phyloP scores from a whole-genome alignment of 1,140 invertebrate species.

The Thereuonema tuberculata region DNA sequence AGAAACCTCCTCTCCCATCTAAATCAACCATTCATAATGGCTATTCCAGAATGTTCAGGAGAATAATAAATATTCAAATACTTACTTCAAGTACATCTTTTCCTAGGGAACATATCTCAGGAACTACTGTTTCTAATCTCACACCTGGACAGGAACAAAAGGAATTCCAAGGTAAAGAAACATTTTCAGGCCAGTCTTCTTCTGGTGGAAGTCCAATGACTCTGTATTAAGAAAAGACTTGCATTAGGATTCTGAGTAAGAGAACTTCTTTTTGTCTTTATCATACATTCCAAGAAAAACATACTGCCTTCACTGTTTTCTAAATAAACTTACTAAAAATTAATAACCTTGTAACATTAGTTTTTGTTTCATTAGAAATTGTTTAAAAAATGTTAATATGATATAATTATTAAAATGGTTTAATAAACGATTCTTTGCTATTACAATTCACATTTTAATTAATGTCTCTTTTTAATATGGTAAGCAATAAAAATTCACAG shows the following conservation, averaged over 20 bases:
- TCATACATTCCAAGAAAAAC: neutral
- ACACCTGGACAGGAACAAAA: slow-evolving; percentile 35
- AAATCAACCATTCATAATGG: too few species aligned
- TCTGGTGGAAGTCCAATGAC: slow-evolving; percentile 41
- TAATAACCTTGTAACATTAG: neutral
- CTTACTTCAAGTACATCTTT: slow-evolving; percentile 38
- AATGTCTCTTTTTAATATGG: too few species aligned
- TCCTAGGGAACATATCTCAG: slow-evolving; percentile 37
- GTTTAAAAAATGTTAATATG: too few species aligned
- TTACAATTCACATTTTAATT: too few species aligned
- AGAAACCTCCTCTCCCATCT: too few species aligned
- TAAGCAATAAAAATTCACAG: too few species aligned
- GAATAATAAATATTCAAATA: too few species aligned
- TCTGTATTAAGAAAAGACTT: slow-evolving; percentile 27
- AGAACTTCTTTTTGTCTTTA: neutral
- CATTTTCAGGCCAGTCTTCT: slow-evolving; percentile 43
- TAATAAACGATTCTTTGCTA: too few species aligned
- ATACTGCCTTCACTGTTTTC: neutral
- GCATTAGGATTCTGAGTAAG: neutral
- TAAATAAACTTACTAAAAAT: neutral
- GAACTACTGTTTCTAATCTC: slow-evolving; percentile 36
- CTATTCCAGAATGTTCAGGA: too few species aligned
- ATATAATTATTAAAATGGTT: too few species aligned
- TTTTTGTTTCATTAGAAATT: too few species aligned
- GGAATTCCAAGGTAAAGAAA: slow-evolving; percentile 40